Conservation (phyloP, 2,797 vertebrate species). For the Falco novaeseelandiae region DNA sequence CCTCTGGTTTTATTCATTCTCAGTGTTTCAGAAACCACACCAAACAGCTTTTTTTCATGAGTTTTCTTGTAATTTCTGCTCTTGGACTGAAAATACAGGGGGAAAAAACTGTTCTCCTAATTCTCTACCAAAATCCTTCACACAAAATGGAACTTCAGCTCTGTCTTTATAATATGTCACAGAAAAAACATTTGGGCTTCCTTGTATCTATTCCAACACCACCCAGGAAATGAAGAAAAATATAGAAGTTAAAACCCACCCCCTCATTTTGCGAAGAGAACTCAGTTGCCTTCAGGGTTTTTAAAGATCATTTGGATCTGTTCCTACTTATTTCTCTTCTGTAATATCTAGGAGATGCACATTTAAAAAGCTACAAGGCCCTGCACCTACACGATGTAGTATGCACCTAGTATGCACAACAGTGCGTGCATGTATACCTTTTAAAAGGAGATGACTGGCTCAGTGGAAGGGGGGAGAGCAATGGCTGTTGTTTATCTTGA, state of each 20-base stretch:
- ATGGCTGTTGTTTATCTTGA: background rate
- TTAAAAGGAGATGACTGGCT: background rate
- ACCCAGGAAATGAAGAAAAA: background rate
- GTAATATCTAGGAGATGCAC: background rate
- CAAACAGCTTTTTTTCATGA: background rate
- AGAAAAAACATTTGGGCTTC: background rate
- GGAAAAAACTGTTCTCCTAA: background rate
- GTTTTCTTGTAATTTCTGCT: background rate
- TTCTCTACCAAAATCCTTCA: background rate
- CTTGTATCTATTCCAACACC: background rate
- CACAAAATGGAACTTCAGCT: background rate
- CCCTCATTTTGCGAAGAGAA: background rate
- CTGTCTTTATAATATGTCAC: background rate
- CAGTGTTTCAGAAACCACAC: background rate
- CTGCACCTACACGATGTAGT: rapidly evolving
- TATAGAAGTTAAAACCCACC: background rate
- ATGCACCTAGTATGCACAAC: background rate
- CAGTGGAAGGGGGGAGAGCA: background rate
- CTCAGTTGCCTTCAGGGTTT: background rate
- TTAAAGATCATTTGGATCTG: background rate
- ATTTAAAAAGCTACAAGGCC: background rate
- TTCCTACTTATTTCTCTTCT: background rate
- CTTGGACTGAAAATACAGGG: background rate
- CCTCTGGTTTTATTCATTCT: background rate
- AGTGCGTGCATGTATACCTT: background rate